phyloP scores from a whole-genome alignment of 1,140 invertebrate species.

The Heterodera schachtii region DNA sequence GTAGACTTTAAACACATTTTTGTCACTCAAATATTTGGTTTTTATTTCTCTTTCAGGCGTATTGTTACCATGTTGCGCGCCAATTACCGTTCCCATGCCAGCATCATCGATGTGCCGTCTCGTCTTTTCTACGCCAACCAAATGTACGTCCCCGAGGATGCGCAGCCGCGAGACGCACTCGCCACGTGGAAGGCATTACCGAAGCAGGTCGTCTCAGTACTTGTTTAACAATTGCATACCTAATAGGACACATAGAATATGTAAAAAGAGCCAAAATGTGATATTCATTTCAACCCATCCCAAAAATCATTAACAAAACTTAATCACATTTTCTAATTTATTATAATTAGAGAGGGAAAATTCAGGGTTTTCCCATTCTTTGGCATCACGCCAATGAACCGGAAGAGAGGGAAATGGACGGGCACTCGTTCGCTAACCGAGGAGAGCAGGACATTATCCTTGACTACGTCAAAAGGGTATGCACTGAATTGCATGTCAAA shows the following conservation, averaged over 20 bases:
- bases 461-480: constrained; percentile 67
- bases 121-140: constrained; percentile 38
- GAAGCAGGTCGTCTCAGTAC: constrained; percentile 10
- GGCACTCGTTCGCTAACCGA: constrained; percentile 82
- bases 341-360: neutral
- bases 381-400: constrained; percentile 27
- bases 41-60: constrained; percentile 32
- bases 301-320: no score
- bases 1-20: neutral
- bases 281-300: no score
- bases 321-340: neutral
- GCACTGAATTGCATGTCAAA: constrained; percentile 72
- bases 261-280: no score
- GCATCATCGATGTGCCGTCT: constrained; percentile 43
- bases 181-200: constrained; percentile 20
- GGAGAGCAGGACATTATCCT: constrained; percentile 75
- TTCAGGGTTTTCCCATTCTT: constrained; percentile 43
- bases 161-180: neutral
- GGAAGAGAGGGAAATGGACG: constrained; percentile 65
- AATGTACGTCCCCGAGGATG: constrained; percentile 11
- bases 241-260: no score
- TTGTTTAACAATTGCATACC: no score
- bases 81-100: constrained; percentile 46
- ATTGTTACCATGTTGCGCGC: constrained; percentile 25
- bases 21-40: no score